These are phyloP conservation scores for Nannoperca obscura DNA, from an alignment of 2,797 vertebrate genomes.

Conservation along the genomic window DNA sequence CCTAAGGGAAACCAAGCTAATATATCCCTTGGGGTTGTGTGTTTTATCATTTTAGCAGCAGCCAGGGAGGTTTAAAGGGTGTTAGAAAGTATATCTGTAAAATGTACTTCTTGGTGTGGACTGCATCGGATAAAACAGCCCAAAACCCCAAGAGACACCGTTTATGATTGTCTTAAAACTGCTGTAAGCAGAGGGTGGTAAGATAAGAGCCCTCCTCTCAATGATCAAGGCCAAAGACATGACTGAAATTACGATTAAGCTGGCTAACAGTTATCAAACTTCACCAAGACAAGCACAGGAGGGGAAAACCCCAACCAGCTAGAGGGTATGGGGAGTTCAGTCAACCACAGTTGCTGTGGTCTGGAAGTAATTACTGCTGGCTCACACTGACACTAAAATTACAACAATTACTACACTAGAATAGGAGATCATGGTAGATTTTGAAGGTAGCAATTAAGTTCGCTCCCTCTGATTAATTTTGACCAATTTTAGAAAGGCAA, in stretches of 20 bases:
- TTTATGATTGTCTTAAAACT: slow-evolving; percentile 23
- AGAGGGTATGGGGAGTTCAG: slow-evolving; percentile 42
- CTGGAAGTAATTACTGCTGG: slow-evolving; percentile 67
- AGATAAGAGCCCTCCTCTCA: slow-evolving; percentile 27
- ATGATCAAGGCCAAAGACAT: slow-evolving; percentile 37
- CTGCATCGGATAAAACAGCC: not conserved
- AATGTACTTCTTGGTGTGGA: slow-evolving; percentile 2
- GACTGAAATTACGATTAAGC: slow-evolving; percentile 57
- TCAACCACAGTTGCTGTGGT: slow-evolving; percentile 38
- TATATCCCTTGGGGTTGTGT: slow-evolving; percentile 43
- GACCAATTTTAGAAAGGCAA: slow-evolving; percentile 33
- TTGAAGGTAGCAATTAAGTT: slow-evolving; percentile 23
- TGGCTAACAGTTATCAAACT: slow-evolving; percentile 43
- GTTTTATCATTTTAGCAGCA: slow-evolving; percentile 43
- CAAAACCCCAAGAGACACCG: not conserved
- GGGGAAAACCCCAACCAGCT: slow-evolving; percentile 37
- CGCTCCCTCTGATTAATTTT: slow-evolving; percentile 13
- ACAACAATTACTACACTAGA: slow-evolving; percentile 41
- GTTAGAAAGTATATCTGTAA: slow-evolving; percentile 26
- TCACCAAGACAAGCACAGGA: slow-evolving; percentile 36
- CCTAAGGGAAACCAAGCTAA: slow-evolving; percentile 58
- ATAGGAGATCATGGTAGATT: slow-evolving; percentile 24
- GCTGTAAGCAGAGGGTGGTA: slow-evolving; percentile 17
- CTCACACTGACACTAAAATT: slow-evolving; percentile 50
- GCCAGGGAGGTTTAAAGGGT: slow-evolving; percentile 27